Evolutionary conservation across 2,797 vertebrate genomes (phyloP), one percentile per base, ranked within the genome.

Genomic region (Anguilla obscura): DNA sequence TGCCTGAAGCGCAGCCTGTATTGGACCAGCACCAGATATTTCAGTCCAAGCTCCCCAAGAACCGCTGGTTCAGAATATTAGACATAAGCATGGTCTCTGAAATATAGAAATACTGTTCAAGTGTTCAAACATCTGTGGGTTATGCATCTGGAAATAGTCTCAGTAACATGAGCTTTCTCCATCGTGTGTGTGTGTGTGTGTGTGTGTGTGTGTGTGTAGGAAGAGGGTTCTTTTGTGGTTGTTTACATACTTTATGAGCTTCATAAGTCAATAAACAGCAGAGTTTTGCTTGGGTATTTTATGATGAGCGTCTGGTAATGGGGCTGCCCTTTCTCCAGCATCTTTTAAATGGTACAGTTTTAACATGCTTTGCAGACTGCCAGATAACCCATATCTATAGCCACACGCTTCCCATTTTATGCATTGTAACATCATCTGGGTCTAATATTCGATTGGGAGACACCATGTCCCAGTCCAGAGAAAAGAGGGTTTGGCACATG

Each of bases 121-220:
- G 6, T 3, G 9, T 82, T 82, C 33, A 48, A 82, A 40, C 33
- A 48, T 48, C 63, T 69, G 63, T 69, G 63, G 63, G 7, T n/a
- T 50, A 40, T 88, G 93, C 93, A 94, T 93, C 91, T 94, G 93
- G 92, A 89, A 90, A 87, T 85, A 45, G 88, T 93, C 92, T 92
- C 87, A 86, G 90, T 87, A 90, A 90, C 88, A 86, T n/a, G 33
- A 33, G 50, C n/a, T 85, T 82, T 82, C 45, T 82, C 40, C 40
- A 50, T 76, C 18, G 14, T 80, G 71, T 30, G 0, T 33, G 71
- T 33, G 71, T 74, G 27, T 74, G n/a, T n/a, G n/a, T n/a, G n/a
- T 74, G 69, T 74, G 69, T 36, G 30, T 74, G 71, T 36, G 33
- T 74, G 33, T 74, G 71, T 33, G 36, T 45, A 14, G 33, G 1